A percentile compares a stretch with the other conserved stretches of the same genome.
phyloP scores from a whole-genome alignment of 1,140 invertebrate genomes.

The Ericerus pela region DNA sequence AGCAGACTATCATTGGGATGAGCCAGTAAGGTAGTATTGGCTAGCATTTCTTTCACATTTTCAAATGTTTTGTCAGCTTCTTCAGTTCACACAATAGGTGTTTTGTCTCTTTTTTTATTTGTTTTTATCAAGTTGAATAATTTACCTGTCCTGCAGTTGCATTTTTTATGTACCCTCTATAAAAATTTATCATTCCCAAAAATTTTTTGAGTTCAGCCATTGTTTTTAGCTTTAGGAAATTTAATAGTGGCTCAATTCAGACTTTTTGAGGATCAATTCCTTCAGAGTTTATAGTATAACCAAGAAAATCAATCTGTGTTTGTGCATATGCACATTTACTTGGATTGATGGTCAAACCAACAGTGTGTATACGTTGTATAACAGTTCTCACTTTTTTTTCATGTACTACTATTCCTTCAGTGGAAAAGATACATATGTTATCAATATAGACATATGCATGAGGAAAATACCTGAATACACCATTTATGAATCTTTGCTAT shows the following conservation, averaged over 20 bases:
- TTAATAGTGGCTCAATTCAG: background rate
- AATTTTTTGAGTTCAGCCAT: background rate
- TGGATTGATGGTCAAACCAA: conserved; percentile 2
- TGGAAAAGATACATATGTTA: background rate
- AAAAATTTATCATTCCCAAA: conserved; percentile 3
- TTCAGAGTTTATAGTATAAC: background rate
- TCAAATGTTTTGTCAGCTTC: background rate
- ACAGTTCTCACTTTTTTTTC: background rate
- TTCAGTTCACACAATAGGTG: background rate
- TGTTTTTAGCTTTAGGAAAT: background rate
- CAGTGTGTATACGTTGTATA: background rate
- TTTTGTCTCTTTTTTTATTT: conserved; percentile 4
- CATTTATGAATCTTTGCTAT: background rate
- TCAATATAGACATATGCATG: background rate
- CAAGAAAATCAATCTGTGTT: background rate
- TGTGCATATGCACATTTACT: background rate
- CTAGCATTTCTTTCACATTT: background rate
- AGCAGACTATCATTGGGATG: background rate
- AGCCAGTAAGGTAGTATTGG: background rate
- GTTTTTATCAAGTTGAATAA: background rate
- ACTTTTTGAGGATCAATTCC: background rate
- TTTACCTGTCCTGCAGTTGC: background rate
- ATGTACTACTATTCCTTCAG: background rate
- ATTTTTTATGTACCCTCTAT: background rate
- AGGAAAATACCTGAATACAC: background rate